Base-by-base conservation (phyloP, 2,113 vertebrate genomes). In the Myotis yumanensis region DNA sequence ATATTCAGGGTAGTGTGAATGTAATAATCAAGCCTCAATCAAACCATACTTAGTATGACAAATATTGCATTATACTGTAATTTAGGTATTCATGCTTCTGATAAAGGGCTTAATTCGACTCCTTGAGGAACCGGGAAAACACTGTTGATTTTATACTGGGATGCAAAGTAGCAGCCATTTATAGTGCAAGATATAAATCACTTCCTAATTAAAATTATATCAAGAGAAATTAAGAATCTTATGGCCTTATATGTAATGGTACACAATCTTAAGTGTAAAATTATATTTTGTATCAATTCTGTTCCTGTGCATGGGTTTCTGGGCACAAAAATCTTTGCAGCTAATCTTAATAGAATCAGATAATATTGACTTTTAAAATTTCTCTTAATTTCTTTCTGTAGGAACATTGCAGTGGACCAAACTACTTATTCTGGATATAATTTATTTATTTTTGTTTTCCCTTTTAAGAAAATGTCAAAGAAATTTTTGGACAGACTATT, bases 401-500 rank as follows among this genome's bases (percentile, higher is more conserved):
- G 97, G 86, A 97, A 95, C 96, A 93, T 97, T 98, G 91, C 93
- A 91, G 95, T 95, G 90, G 84, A 81, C 64, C 94, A 62, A 96
- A 79, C 77, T 97, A 54, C 94, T 95, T 96, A 66, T 90, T 73
- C 40, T 54, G 64, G 89, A 77, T 89, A 37, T 96, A 97, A 97
- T 93, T 94, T 96, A 90, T 95, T 97, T 92, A 95, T 93, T 96
- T 96, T 98, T 90, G 94, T 98, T 98, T 98, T 98, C 95, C 94
- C 94, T 96, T 92, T 96, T 94, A 98, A 99, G 99, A 99, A 98
- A 99, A 99, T 98, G 99, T 99, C 93, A 99, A 99, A 92, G 99
- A 99, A 98, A 99, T 99, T 98, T 99, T 99, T 98, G 99, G 99
- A 97, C 99, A 99, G 98, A 99, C 99, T 90, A 98, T 98, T 93